Evolutionary conservation across 2,797 vertebrate species (phyloP).

Genomic region (Ambastaia sidthimunki): DNA sequence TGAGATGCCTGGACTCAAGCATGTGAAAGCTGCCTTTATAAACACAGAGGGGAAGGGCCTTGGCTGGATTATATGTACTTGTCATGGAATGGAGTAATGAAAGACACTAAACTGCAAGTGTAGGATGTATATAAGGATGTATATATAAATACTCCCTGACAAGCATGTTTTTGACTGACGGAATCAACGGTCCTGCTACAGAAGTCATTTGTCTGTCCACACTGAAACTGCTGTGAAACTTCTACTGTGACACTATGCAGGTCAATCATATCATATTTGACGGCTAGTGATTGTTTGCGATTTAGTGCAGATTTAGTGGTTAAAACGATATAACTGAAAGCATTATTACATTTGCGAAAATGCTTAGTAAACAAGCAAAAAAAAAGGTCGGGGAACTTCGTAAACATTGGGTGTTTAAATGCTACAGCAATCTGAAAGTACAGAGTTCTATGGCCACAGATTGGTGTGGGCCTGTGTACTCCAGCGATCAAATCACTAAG

Average conservation of each 20-base stretch:
- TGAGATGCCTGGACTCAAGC: conserved; percentile 70
- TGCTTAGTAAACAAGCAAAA: too few relatives aligned
- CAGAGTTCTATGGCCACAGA: too few relatives aligned
- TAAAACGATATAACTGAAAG: too few relatives aligned
- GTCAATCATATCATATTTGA: background rate
- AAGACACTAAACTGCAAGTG: conserved; percentile 4
- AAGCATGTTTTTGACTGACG: background rate
- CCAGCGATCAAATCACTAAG: too few relatives aligned
- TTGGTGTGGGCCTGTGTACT: too few relatives aligned
- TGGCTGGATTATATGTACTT: background rate
- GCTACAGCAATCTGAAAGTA: too few relatives aligned
- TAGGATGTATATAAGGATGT: conserved; percentile 20
- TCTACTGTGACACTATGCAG: background rate
- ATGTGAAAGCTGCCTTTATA: conserved; percentile 62
- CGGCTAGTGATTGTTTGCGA: too few relatives aligned
- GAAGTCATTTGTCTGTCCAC: background rate
- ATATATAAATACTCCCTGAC: conserved; percentile 2
- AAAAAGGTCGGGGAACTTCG: too few relatives aligned
- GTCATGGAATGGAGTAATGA: conserved; percentile 4
- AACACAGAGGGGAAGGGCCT: conserved; percentile 19
- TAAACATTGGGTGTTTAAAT: too few relatives aligned
- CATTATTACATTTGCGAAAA: too few relatives aligned
- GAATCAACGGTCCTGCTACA: background rate
- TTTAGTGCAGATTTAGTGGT: too few relatives aligned
- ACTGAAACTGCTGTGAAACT: background rate